Base-by-base conservation (phyloP, 2,113 vertebrate genomes). In the Mesembrinibis cayennensis region DNA sequence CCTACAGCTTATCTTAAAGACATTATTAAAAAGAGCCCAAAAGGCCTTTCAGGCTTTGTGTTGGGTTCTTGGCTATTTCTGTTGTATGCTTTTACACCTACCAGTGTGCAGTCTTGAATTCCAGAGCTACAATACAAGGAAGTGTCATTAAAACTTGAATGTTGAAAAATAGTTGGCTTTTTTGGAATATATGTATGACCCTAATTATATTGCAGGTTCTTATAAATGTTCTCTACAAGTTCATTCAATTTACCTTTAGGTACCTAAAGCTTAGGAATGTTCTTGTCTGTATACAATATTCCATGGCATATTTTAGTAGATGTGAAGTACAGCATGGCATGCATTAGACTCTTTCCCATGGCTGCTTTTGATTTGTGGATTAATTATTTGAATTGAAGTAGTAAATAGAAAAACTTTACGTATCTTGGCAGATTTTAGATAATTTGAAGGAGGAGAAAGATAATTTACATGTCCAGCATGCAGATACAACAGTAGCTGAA, bases 391-490 rank as follows among this genome's bases (percentile, higher is more conserved):
- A 56, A 66, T 82, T 56, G 52, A 50, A 73, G 45, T 89, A 65
- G 38, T 69, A 38, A 91, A 27, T 89, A 44, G 70, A 27, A 93
- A 44, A 82, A 44, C 30, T 82, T 50, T 91, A 25, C 77, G 26
- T 97, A 42, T 87, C 47, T 63, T 82, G 55, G 88, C 92, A 98
- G 98, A 97, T 97, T 79, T 97, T 98, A 82, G 98, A 97, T 89
- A 96, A 98, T 71, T 87, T 97, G 81, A 98, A 98, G 90, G 97
- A 98, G 85, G 97, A 96, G 63, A 98, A 97, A 77, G 97, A 98
- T 40, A 95, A 97, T 52, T 89, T 98, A 49, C 93, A 63, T 7
- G 92, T 96, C 72, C 96, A 97, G 34, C 95, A 97, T 87, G 96
- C 92, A 66, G 97, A 98, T 81, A 96, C 97, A 56, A 97, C 97